phyloP scores from a whole-genome alignment of 2,888 invertebrate genomes.

The Diaperis boleti region DNA sequence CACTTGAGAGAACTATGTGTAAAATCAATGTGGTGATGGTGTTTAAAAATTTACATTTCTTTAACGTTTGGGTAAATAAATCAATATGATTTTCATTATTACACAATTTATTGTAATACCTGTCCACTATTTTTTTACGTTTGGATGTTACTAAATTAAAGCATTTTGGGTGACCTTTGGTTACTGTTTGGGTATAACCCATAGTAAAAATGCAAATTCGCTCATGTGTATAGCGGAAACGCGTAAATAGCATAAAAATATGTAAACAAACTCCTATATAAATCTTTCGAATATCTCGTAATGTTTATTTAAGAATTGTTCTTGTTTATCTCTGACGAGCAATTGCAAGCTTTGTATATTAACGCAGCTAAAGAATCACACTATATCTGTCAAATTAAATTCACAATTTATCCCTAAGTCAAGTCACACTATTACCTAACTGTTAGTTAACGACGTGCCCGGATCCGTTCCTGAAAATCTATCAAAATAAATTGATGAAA shows the following conservation, averaged over 20 bases:
- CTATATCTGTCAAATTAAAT: conserved; percentile 30
- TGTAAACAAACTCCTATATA: conserved; percentile 16
- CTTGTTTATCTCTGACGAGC: conserved; percentile 18
- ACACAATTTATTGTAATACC: no score
- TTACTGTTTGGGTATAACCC: no score
- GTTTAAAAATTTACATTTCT: no score
- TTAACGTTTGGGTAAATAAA: no score
- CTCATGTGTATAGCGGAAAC: conserved; percentile 2
- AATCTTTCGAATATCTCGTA: conserved; percentile 28
- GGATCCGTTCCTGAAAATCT: conserved; percentile 3
- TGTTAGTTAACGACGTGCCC: conserved; percentile 1
- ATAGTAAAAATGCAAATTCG: conserved; percentile 16
- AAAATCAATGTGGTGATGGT: no score
- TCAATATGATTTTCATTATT: no score
- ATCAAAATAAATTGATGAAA: conserved; percentile 31
- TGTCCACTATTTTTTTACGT: no score
- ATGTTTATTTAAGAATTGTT: conserved; percentile 34
- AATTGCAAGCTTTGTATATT: conserved; percentile 28
- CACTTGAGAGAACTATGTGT: no score
- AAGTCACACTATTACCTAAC: conserved; percentile 5
- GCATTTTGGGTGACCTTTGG: no score
- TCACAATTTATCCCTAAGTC: conserved; percentile 16
- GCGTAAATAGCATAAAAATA: conserved; percentile 24
- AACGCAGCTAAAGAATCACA: conserved; percentile 30
- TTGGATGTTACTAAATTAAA: no score